phyloP scores from a whole-genome alignment of 2,888 invertebrate genomes.

The Allophyes oxyacanthae region DNA sequence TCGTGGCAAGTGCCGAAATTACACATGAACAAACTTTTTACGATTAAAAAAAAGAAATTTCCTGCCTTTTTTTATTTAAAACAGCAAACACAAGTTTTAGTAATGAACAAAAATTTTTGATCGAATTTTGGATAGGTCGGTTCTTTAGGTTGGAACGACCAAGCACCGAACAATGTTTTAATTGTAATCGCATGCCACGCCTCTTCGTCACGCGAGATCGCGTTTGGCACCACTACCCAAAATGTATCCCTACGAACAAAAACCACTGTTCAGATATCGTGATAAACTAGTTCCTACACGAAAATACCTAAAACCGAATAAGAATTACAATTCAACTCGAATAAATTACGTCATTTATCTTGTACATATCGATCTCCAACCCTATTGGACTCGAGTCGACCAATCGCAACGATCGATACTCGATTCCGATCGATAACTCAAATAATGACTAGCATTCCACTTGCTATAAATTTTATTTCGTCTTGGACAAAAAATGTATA shows the following conservation, averaged over 20 bases:
- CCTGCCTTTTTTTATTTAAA: slow-evolving; percentile 22
- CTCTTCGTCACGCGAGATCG: slow-evolving; percentile 86
- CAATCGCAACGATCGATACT: slow-evolving; percentile 61
- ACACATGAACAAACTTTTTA: slow-evolving; percentile 25
- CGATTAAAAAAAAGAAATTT: slow-evolving; percentile 28
- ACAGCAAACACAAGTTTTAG: slow-evolving; percentile 26
- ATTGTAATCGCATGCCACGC: slow-evolving; percentile 84
- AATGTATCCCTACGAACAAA: slow-evolving; percentile 57
- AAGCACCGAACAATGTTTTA: slow-evolving; percentile 79
- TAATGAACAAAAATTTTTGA: slow-evolving; percentile 57
- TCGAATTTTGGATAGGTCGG: slow-evolving; percentile 61
- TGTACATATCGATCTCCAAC: slow-evolving; percentile 61
- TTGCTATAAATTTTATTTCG: slow-evolving; percentile 86
- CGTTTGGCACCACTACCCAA: slow-evolving; percentile 71
- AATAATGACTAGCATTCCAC: slow-evolving; percentile 73
- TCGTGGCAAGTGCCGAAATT: slow-evolving; percentile 9
- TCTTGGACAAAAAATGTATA: slow-evolving; percentile 74
- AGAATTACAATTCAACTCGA: slow-evolving; percentile 40
- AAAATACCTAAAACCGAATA: slow-evolving; percentile 46
- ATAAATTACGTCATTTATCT: slow-evolving; percentile 51
- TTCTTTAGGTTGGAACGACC: slow-evolving; percentile 55
- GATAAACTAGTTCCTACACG: slow-evolving; percentile 66
- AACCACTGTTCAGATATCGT: slow-evolving; percentile 59
- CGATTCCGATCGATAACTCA: slow-evolving; percentile 68
- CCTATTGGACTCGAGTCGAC: slow-evolving; percentile 69